Percentiles rank a stretch among this genome's conserved stretches.
Conservation (phyloP, 2,113 vertebrate genomes). For the Esox niger region DNA sequence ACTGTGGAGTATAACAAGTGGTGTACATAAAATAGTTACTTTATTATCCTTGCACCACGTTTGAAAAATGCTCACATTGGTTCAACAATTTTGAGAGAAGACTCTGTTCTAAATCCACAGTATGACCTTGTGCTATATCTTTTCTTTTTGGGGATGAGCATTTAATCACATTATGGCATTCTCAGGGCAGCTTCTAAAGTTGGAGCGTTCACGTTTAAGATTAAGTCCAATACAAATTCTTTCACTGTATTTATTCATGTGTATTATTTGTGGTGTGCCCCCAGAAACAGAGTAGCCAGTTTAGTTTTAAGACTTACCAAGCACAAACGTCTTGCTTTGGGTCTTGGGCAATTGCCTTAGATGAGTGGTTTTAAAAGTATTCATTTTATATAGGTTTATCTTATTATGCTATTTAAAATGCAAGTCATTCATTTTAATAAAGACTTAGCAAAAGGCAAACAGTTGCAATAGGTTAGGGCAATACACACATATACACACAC, state of each 20-base stretch:
- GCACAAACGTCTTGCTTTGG: not conserved
- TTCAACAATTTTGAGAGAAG: constrained; percentile 28
- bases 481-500: too few species aligned
- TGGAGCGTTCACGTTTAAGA: constrained; percentile 59
- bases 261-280: constrained; percentile 54
- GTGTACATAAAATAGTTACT: too few species aligned
- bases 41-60: not conserved
- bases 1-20: not conserved
- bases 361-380: too few species aligned
- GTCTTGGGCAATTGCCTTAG: not conserved
- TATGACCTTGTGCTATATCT: constrained; percentile 55
- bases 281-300: constrained; percentile 37
- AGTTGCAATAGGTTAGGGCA: too few species aligned
- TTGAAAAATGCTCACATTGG: not conserved
- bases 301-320: not conserved
- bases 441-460: too few species aligned
- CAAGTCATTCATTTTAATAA: too few species aligned
- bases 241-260: constrained; percentile 46
- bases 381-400: too few species aligned
- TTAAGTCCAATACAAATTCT: constrained; percentile 30
- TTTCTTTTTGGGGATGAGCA: constrained; percentile 55
- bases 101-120: constrained; percentile 48
- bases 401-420: too few species aligned
- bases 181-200: constrained; percentile 41
- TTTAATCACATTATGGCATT: constrained; percentile 69